Percentiles rank a stretch among this genome's conserved stretches.
These are phyloP conservation scores for Forbesichthys papilliferus DNA, from an alignment of 2,113 vertebrate species.

Conservation along the genomic window DNA sequence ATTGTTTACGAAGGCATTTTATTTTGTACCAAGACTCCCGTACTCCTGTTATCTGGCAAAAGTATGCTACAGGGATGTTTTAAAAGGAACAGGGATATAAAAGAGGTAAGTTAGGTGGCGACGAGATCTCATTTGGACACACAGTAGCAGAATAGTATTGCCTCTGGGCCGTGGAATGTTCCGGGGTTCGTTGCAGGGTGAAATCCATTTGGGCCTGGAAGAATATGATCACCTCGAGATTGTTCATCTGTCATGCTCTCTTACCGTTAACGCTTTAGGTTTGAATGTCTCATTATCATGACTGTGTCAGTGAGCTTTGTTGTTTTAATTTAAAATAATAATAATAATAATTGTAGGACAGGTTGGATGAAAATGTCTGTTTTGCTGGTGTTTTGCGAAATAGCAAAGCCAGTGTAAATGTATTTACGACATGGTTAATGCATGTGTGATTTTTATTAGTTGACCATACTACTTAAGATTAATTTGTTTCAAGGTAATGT, in stretches of 20 bases:
- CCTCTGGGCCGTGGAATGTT: conserved; percentile 72
- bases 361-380: conserved; percentile 56
- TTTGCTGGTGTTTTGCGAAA: conserved; percentile 33
- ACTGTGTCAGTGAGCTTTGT: conserved; percentile 49
- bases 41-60: neutral
- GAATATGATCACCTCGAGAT: conserved; percentile 74
- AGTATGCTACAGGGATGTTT: neutral
- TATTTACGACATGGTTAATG: conserved; percentile 53
- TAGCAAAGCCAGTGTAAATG: conserved; percentile 48
- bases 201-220: conserved; percentile 62
- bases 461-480: conserved; percentile 39
- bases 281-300: conserved; percentile 72
- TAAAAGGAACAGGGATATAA: neutral
- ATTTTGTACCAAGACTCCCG: conserved; percentile 59
- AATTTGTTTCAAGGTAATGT: conserved; percentile 45
- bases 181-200: conserved; percentile 67
- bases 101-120: conserved; percentile 9
- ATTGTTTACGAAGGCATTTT: conserved; percentile 72
- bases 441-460: conserved; percentile 53
- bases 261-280: conserved; percentile 65
- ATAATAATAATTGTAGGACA: conserved; percentile 22
- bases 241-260: conserved; percentile 69
- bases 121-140: conserved; percentile 50
- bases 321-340: conserved; percentile 46
- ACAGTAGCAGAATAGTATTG: conserved; percentile 50